Percentiles rank a stretch among this genome's conserved stretches.
Conservation (phyloP, 2,113 vertebrate species). For the Poecile atricapillus region DNA sequence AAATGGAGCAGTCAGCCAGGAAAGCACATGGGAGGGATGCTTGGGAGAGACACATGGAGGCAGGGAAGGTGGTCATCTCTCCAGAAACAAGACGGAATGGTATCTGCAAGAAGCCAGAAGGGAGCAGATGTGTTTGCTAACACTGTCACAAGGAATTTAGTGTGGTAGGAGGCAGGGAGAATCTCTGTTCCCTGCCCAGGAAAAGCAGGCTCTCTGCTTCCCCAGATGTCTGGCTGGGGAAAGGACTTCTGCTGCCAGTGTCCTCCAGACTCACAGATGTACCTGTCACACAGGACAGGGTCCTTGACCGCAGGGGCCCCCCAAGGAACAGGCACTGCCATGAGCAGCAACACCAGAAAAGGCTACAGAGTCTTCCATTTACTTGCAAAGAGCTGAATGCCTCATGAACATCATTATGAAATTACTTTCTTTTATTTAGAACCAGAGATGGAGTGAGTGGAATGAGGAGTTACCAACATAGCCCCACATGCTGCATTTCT, state of each 20-base stretch:
- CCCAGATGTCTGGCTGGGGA: not conserved
- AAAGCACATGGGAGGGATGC: accelerated
- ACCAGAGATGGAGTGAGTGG: not conserved
- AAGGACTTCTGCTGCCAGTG: not conserved
- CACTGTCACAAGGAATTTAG: not conserved
- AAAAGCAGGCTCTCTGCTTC: not conserved
- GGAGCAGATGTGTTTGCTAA: not conserved
- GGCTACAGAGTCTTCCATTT: not conserved
- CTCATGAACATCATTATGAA: not conserved
- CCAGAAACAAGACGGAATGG: not conserved
- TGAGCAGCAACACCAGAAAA: not conserved
- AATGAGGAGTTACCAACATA: not conserved
- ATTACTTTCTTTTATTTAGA: not conserved
- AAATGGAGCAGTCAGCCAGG: not conserved
- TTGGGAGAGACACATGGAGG: not conserved
- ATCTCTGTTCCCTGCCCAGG: not conserved
- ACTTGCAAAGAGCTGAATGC: not conserved
- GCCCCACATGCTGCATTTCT: not conserved
- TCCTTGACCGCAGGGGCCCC: accelerated
- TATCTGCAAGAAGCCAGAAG: not conserved
- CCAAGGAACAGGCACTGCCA: not conserved
- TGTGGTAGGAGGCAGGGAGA: not conserved
- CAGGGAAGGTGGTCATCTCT: not conserved
- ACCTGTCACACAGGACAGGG: not conserved
- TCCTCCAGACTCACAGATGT: not conserved